phyloP scores from a whole-genome alignment of 2,113 vertebrate species.

The Melanostigma gelatinosum region DNA sequence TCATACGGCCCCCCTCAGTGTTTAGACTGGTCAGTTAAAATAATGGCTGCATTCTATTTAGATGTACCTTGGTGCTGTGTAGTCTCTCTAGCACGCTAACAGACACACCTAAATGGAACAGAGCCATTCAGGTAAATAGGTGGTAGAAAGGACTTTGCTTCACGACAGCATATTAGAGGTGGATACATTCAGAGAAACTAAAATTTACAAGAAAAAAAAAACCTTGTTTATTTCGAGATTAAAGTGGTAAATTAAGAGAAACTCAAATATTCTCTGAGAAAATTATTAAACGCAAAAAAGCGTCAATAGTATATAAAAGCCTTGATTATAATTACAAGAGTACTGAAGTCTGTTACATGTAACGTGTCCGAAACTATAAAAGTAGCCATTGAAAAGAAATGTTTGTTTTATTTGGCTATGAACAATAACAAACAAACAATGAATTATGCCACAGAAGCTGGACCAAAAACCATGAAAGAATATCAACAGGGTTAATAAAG shows the following conservation, averaged over 20 bases:
- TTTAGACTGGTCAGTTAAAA: too few relatives aligned
- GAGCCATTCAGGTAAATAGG: neutral
- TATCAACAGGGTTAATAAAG: neutral
- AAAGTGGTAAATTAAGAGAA: too few relatives aligned
- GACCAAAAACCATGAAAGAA: neutral
- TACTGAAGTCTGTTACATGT: neutral
- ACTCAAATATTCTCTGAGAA: too few relatives aligned
- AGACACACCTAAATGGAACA: neutral
- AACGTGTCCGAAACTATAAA: neutral
- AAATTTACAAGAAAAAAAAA: too few relatives aligned
- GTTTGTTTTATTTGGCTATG: neutral
- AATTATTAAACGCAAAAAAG: neutral
- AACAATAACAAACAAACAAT: too few relatives aligned
- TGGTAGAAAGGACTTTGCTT: too few relatives aligned
- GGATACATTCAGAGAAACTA: too few relatives aligned
- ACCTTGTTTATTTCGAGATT: too few relatives aligned
- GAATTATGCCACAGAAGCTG: neutral
- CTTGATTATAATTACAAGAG: neutral
- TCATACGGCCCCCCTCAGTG: neutral
- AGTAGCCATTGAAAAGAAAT: neutral
- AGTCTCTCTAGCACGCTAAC: too few relatives aligned
- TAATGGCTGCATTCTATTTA: neutral
- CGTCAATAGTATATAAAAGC: neutral
- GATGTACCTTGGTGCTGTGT: neutral
- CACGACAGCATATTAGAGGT: too few relatives aligned